These are phyloP conservation scores for Lochmaea capreae DNA, from an alignment of 2,888 invertebrate genomes.

Conservation along the genomic window DNA sequence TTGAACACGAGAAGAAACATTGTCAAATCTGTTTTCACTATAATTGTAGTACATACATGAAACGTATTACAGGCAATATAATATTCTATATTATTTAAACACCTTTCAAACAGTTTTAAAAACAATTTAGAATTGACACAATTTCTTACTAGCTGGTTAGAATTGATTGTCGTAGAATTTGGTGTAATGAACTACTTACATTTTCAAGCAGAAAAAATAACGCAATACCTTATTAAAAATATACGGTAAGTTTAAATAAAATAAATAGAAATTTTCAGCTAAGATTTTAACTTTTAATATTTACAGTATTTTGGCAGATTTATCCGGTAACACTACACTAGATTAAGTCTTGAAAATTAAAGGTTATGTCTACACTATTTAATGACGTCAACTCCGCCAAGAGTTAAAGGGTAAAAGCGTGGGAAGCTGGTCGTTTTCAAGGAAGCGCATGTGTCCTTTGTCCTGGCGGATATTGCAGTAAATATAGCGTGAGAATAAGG, in stretches of 20 bases:
- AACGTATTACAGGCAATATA: too few species aligned
- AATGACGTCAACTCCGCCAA: slow-evolving; percentile 21
- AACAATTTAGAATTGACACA: neutral
- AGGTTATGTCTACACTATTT: slow-evolving; percentile 28
- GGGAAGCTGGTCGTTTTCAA: neutral
- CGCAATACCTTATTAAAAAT: neutral
- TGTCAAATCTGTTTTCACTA: neutral
- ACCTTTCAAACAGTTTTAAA: neutral
- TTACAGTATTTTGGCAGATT: slow-evolving; percentile 13
- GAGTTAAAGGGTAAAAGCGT: slow-evolving; percentile 14
- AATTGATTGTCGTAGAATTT: neutral
- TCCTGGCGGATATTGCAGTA: neutral
- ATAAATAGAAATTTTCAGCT: slow-evolving; percentile 1
- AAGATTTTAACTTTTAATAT: neutral
- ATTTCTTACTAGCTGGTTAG: neutral
- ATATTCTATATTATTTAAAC: too few species aligned
- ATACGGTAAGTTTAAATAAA: neutral
- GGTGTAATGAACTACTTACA: neutral
- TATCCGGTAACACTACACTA: slow-evolving; percentile 20
- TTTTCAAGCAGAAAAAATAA: neutral
- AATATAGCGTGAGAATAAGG: neutral
- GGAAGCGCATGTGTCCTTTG: slow-evolving; percentile 20
- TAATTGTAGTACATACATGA: too few species aligned
- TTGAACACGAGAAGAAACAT: neutral
- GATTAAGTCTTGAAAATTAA: neutral